Evolutionary conservation across 1,140 invertebrate genomes (phyloP).

Genomic region (Penaeus vannamei): DNA sequence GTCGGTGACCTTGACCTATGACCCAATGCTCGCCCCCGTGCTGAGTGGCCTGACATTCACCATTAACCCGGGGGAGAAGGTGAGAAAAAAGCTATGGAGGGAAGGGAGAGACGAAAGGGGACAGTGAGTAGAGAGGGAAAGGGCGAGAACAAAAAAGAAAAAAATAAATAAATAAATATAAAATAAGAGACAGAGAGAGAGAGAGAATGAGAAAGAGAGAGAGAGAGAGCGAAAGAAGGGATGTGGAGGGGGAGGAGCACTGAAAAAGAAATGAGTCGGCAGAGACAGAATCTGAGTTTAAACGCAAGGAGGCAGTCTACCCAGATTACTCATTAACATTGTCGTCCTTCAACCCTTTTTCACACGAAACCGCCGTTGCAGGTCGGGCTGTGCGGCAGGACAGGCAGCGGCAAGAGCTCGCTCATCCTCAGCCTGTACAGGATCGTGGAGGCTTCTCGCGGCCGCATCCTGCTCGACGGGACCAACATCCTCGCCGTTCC

Average conservation of each 20-base stretch:
- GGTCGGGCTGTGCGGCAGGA: conserved; percentile 85
- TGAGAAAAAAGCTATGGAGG: conserved; percentile 72
- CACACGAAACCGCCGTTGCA: conserved; percentile 69
- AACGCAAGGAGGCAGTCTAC: no score
- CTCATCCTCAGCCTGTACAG: conserved; percentile 81
- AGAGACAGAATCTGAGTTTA: no score
- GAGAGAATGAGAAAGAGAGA: no score
- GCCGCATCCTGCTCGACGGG: conserved; percentile 81
- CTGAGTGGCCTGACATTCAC: conserved; percentile 72
- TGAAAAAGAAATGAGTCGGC: no score
- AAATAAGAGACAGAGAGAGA: no score
- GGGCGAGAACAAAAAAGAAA: background rate
- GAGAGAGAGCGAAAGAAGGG: no score
- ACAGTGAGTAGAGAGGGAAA: background rate
- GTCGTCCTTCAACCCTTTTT: no score
- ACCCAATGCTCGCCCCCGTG: conserved; percentile 76
- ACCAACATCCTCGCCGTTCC: conserved; percentile 79
- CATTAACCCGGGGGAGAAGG: conserved; percentile 80
- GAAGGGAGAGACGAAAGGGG: background rate
- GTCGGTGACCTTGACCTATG: conserved; percentile 80
- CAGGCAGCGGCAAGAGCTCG: conserved; percentile 86
- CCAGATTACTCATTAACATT: no score
- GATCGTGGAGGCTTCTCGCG: conserved; percentile 77
- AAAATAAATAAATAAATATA: no score
- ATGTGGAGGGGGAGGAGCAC: no score